These are phyloP conservation scores for Ellobius talpinus DNA, from an alignment of 2,113 vertebrate genomes.

Conservation along the genomic window DNA sequence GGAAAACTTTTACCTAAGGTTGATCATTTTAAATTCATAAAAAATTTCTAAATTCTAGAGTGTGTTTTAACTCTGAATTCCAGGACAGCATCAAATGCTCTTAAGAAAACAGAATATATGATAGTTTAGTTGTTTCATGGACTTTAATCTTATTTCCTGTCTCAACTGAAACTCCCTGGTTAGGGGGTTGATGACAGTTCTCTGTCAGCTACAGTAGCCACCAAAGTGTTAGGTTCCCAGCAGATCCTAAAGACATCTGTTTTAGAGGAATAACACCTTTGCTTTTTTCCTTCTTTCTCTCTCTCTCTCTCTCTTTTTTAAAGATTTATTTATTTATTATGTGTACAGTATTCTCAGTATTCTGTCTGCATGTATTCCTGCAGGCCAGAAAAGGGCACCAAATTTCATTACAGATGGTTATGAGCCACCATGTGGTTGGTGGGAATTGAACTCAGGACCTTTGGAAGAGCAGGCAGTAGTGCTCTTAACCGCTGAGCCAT, in stretches of 20 bases:
- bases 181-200: neutral
- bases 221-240: neutral
- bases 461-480: no score
- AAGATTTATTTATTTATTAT: no score
- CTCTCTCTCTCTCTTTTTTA: no score
- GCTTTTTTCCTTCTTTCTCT: neutral
- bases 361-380: no score
- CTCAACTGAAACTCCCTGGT: neutral
- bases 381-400: no score
- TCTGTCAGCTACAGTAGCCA: neutral
- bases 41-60: conserved; percentile 9
- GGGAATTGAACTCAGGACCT: no score
- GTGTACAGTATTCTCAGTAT: no score
- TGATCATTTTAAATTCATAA: conserved; percentile 10
- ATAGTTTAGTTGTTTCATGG: neutral
- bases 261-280: neutral
- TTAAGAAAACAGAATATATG: neutral
- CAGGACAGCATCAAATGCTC: neutral
- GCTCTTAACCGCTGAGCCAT: no score
- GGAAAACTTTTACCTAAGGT: neutral
- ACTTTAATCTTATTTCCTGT: neutral
- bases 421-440: no score
- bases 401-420: no score
- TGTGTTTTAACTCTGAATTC: neutral
- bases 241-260: neutral